Evolutionary conservation across 2,888 invertebrate species (phyloP).

Genomic region (Tineola bisselliella): DNA sequence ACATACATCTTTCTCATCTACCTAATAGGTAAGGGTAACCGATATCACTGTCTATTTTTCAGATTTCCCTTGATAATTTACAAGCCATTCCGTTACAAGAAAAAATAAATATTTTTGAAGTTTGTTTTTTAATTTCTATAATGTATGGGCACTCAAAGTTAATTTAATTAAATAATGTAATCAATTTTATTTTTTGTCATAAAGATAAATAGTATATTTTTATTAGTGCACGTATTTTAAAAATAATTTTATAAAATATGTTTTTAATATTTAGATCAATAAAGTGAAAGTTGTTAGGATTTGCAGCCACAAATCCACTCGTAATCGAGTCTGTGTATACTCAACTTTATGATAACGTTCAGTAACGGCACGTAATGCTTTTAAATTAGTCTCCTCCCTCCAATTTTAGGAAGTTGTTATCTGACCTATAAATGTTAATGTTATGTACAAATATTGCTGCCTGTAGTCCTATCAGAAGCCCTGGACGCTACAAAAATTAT

Average conservation of each 20-base stretch:
- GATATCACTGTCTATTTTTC: background rate
- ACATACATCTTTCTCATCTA: background rate
- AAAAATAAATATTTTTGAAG: background rate
- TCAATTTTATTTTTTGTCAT: no score
- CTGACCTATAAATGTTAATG: slow-evolving; percentile 32
- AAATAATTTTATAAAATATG: no score
- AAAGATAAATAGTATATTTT: no score
- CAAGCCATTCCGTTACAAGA: background rate
- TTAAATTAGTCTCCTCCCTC: slow-evolving; percentile 35
- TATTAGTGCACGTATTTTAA: no score
- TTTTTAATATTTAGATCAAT: no score
- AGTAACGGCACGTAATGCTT: slow-evolving; percentile 21
- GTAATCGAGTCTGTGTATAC: slow-evolving; percentile 3
- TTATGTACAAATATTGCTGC: slow-evolving; percentile 18
- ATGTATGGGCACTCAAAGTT: no score
- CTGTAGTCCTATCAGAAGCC: background rate
- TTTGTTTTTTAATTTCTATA: background rate
- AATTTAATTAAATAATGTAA: no score
- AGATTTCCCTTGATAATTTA: background rate
- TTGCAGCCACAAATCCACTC: background rate
- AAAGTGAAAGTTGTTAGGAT: background rate
- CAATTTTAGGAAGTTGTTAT: slow-evolving; percentile 31
- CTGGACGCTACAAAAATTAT: background rate
- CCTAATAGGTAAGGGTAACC: background rate
- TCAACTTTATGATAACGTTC: slow-evolving; percentile 29